Evolutionary conservation across 2,797 vertebrate species (phyloP).

Genomic region (Passerculus sandwichensis): DNA sequence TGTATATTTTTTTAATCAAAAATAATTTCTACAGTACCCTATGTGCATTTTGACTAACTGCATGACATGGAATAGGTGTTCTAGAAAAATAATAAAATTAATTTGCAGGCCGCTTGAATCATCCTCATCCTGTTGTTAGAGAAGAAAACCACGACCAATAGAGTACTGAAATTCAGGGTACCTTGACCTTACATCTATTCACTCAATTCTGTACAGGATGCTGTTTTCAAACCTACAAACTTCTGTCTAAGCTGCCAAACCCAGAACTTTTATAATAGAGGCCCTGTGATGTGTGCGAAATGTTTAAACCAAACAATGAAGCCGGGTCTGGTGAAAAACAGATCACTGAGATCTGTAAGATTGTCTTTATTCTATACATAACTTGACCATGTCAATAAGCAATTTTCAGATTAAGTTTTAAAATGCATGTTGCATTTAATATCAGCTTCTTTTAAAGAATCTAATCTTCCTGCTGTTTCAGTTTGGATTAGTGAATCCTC

Average conservation of each 20-base stretch:
- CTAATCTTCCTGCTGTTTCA: not conserved
- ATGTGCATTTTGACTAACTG: not conserved
- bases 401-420: not conserved
- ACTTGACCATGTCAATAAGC: not conserved
- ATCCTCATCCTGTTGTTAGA: not conserved
- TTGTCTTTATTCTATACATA: not conserved
- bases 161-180: not conserved
- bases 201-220: not conserved
- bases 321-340: not conserved
- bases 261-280: not conserved
- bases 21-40: not conserved
- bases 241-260: not conserved
- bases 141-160: not conserved
- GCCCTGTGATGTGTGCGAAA: not conserved
- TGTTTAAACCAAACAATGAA: not conserved
- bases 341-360: not conserved
- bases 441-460: not conserved
- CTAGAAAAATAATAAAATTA: not conserved
- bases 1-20: not conserved
- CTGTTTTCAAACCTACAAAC: not conserved
- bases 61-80: not conserved
- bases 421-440: not conserved
- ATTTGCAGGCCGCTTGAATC: not conserved
- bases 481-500: not conserved
- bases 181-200: not conserved